Evolutionary conservation across 1,140 invertebrate species (phyloP).

Genomic region (Cotesia typhae): DNA sequence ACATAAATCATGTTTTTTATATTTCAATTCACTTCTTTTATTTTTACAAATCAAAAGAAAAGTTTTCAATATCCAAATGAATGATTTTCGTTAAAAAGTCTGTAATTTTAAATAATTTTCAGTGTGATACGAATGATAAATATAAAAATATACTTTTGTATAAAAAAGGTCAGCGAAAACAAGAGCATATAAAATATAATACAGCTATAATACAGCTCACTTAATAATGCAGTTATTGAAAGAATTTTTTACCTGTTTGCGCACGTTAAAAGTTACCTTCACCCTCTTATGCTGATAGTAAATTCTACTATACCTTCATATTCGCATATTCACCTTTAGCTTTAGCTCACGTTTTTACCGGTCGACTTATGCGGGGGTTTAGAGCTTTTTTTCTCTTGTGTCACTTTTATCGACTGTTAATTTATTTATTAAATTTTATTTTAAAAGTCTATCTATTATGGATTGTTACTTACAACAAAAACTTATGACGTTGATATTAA

Average conservation of each 20-base stretch:
- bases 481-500: no score
- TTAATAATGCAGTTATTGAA: conserved; percentile 43
- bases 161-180: conserved; percentile 9
- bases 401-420: conserved; percentile 28
- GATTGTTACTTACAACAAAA: no score
- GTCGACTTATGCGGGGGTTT: not conserved
- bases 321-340: no score
- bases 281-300: conserved; percentile 36
- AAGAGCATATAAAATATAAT: conserved; percentile 17
- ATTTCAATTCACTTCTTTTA: no score
- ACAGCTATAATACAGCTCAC: conserved; percentile 35
- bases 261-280: conserved; percentile 36
- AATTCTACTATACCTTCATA: conserved; percentile 4
- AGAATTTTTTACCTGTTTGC: not conserved
- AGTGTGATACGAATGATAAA: no score
- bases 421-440: not conserved
- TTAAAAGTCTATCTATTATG: no score
- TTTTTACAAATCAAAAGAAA: no score
- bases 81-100: not conserved
- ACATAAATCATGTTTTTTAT: no score
- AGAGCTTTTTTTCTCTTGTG: not conserved
- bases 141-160: no score
- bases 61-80: no score
- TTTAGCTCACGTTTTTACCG: conserved; percentile 29
- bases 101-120: no score